Base-by-base conservation (phyloP, 2,888 invertebrate genomes). In the Vannuccia rotundouncinata region DNA sequence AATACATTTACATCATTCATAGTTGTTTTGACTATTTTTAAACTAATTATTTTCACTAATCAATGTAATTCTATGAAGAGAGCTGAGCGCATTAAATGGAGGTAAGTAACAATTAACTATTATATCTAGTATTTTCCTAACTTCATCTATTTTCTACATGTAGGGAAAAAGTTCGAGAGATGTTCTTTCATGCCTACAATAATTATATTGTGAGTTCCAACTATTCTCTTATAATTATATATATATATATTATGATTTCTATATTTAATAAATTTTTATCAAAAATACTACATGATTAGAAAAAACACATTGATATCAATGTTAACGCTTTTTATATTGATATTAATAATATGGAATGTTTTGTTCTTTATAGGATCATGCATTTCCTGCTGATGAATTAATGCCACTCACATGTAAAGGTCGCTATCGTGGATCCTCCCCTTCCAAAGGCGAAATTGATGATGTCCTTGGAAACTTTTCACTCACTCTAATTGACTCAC, bases 391-490 rank as follows among this genome's bases (percentile, higher is more conserved):
- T 25, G 98, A 98, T 90, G 98, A 99, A 89, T 89, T 98, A 83
- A 96, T 97, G 97, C 98, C 98, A 0, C 90, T 98, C 59, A 94
- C 93, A 85, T 98, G 98, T 88, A 92, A 92, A 85, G 98, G 97
- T 30, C 90, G 98, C 79, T 95, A 92, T 88, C 90, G 95, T 84
- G 96, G 95, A 1, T 91, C 94, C 1, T 94, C 95, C 78, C 93
- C 94, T 0, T 93, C 93, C 83, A 90, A 98, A 77, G 98, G 98
- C 0, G 97, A 98, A 86, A 93, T 98, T 89, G 98, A 98, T 88
- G 97, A 97, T 88, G 92, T 93, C 59, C 90, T 98, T 83, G 98
- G 98, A 90, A 98, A 99, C 89, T 98, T 95, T 89, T 96, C 98
- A 0, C 90, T 99, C 84, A 98, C 98, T 0, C 89, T 99, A 81